phyloP scores from a whole-genome alignment of 2,888 invertebrate species.

The Prosopocoilus inquinatus region DNA sequence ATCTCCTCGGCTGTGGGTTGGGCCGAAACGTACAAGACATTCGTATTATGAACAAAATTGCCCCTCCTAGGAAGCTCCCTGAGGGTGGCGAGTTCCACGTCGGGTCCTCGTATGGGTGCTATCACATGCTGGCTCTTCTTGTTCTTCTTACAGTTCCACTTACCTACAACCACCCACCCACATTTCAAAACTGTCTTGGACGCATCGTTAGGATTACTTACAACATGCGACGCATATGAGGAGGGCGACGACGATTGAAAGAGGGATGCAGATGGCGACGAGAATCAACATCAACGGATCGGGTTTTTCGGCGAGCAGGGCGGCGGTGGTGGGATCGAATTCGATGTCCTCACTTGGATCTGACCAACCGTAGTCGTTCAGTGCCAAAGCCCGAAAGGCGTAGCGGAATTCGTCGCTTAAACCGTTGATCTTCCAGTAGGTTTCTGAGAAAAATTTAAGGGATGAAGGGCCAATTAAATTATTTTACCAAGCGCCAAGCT shows the following conservation, averaged over 20 bases:
- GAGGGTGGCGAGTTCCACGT: conserved; percentile 83
- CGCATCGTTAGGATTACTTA: conserved; percentile 43
- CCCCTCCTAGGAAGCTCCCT: conserved; percentile 74
- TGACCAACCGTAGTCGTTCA: conserved; percentile 81
- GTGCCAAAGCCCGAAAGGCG: conserved; percentile 74
- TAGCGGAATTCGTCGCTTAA: conserved; percentile 60
- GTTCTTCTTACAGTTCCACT: conserved; percentile 56
- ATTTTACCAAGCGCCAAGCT: too few species aligned
- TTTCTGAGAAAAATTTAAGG: conserved; percentile 52
- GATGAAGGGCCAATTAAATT: too few species aligned
- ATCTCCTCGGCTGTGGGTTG: conserved; percentile 56
- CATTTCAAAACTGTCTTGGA: not conserved
- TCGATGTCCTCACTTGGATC: conserved; percentile 69
- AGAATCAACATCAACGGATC: conserved; percentile 56
- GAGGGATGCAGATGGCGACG: conserved; percentile 63
- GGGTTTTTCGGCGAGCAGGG: conserved; percentile 54
- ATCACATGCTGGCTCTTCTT: conserved; percentile 62
- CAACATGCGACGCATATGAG: conserved; percentile 53
- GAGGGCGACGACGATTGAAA: conserved; percentile 50
- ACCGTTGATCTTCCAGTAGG: conserved; percentile 77
- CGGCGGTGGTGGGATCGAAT: conserved; percentile 53
- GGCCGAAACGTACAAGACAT: conserved; percentile 73
- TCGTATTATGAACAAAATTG: conserved; percentile 77
- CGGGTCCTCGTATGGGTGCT: conserved; percentile 52
- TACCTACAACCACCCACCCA: conserved; percentile 18